Evolutionary conservation across 2,113 vertebrate genomes (phyloP).

Genomic region (Misgurnus anguillicaudatus): DNA sequence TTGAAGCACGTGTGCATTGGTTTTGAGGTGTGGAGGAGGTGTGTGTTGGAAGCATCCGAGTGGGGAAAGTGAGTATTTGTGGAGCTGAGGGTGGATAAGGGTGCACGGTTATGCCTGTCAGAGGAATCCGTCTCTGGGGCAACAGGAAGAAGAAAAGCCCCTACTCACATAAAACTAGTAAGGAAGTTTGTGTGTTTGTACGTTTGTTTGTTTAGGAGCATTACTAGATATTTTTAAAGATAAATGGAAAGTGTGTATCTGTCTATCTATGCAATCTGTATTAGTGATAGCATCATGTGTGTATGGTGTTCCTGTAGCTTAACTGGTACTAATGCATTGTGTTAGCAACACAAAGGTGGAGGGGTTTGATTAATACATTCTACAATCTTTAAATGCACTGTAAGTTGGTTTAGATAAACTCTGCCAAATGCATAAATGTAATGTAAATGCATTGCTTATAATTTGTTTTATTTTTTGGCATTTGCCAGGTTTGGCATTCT

Average conservation of each 20-base stretch:
- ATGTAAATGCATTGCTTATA: not conserved
- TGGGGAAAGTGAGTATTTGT: conserved; percentile 13
- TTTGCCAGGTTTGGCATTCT: not conserved
- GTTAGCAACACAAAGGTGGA: not conserved
- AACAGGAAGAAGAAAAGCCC: conserved; percentile 9
- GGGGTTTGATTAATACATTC: no score
- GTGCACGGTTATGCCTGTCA: conserved; percentile 28
- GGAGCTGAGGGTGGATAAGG: conserved; percentile 31
- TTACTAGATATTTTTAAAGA: not conserved
- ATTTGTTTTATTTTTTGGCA: not conserved
- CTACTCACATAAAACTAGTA: conserved; percentile 35
- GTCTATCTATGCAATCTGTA: no score
- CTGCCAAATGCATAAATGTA: not conserved
- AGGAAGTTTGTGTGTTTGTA: conserved; percentile 17
- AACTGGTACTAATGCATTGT: no score
- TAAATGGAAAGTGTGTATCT: not conserved
- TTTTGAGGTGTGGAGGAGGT: conserved; percentile 11
- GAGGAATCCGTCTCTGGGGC: conserved; percentile 43
- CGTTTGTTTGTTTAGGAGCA: not conserved
- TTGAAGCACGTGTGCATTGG: conserved; percentile 32
- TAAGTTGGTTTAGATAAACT: no score
- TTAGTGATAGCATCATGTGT: no score
- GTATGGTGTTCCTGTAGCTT: no score
- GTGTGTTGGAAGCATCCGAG: not conserved
- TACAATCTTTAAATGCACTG: no score